phyloP scores from a whole-genome alignment of 2,797 vertebrate genomes.

The Silurus lanzhouensis region DNA sequence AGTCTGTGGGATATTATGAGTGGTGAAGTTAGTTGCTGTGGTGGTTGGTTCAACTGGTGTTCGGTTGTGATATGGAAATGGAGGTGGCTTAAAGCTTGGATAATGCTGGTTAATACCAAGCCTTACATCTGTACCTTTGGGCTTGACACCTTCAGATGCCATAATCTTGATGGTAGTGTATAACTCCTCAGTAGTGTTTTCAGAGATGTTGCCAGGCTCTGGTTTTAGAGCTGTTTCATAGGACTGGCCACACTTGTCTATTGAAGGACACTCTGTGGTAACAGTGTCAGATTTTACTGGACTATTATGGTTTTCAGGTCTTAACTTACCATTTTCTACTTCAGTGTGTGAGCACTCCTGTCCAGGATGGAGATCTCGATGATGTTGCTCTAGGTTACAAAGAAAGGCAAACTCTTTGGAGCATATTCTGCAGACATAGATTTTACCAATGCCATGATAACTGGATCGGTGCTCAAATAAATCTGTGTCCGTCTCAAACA shows the following conservation, averaged over 20 bases:
- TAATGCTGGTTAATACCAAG: constrained; percentile 98
- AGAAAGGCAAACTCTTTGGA: constrained; percentile 98
- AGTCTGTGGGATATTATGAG: constrained; percentile 98
- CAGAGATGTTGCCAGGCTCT: constrained; percentile 74
- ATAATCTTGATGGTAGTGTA: constrained; percentile 95
- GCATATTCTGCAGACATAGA: constrained; percentile 89
- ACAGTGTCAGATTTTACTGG: constrained; percentile 67
- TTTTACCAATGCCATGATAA: constrained; percentile 93
- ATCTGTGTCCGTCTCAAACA: constrained; percentile 84
- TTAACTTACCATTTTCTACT: constrained; percentile 90
- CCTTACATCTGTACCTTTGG: constrained; percentile 91
- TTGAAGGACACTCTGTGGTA: constrained; percentile 24
- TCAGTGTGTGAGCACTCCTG: constrained; percentile 88
- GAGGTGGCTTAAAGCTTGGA: constrained; percentile 96
- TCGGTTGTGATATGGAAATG: constrained; percentile 95
- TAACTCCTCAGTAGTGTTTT: constrained; percentile 85
- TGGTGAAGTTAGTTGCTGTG: constrained; percentile 95
- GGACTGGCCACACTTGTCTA: constrained; percentile 45
- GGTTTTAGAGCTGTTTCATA: constrained; percentile 61
- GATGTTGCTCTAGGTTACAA: constrained; percentile 96
- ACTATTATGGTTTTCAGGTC: constrained; percentile 94
- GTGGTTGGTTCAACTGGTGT: constrained; percentile 84
- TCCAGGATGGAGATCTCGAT: constrained; percentile 91
- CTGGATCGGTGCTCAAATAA: constrained; percentile 90
- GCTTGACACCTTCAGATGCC: constrained; percentile 85